A percentile compares a stretch with the other conserved stretches of the same genome.
Evolutionary conservation across 2,113 vertebrate genomes (phyloP).

Genomic region (Pituophis catenifer): DNA sequence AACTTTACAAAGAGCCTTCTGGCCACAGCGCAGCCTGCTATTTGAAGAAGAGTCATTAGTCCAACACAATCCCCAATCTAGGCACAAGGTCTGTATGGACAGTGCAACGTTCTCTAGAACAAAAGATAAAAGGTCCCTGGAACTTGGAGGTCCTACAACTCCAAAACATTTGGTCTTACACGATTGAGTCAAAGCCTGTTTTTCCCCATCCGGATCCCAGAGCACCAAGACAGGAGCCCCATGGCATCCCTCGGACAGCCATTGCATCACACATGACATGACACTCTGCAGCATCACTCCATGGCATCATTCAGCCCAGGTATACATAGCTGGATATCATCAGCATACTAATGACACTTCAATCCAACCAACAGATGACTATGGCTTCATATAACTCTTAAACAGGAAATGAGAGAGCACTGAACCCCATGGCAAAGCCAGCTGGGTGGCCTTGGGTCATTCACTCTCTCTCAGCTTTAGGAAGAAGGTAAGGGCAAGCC

Average conservation of each 20-base stretch:
- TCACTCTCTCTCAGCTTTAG: background rate
- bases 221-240: background rate
- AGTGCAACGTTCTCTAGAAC: background rate
- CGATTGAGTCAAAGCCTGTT: background rate
- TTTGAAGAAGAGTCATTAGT: background rate
- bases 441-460: background rate
- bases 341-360: background rate
- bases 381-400: background rate
- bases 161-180: background rate
- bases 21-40: background rate
- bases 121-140: background rate
- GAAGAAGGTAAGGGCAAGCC: background rate
- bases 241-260: background rate
- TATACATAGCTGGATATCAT: background rate
- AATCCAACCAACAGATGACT: background rate
- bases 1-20: background rate
- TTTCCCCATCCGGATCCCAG: background rate
- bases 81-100: background rate
- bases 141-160: background rate
- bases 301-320: background rate
- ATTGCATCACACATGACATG: background rate
- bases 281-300: background rate
- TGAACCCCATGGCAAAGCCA: background rate
- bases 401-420: background rate
- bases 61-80: background rate